Percentiles rank a stretch among this genome's conserved stretches.
Evolutionary conservation across 2,888 invertebrate genomes (phyloP).

Genomic region (Polyommatus iphigenia): DNA sequence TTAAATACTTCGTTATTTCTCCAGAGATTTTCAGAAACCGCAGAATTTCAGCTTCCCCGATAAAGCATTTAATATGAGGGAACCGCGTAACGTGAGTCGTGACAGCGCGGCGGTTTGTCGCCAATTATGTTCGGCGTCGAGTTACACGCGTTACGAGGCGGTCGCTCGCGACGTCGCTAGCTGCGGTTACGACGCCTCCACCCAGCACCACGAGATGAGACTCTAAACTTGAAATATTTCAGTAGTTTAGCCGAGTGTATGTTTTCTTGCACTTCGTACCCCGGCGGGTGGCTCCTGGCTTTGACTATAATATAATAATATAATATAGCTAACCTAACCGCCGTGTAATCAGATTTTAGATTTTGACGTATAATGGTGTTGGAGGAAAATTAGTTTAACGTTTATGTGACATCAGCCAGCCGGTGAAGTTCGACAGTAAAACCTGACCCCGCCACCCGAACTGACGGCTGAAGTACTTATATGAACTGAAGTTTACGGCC

Average conservation of each 20-base stretch:
- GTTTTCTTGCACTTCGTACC: too few relatives aligned
- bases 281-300: too few relatives aligned
- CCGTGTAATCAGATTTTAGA: neutral
- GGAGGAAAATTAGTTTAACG: neutral
- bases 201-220: neutral
- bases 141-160: neutral
- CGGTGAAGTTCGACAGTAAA: neutral
- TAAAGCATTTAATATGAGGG: neutral
- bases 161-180: neutral
- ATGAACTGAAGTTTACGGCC: neutral
- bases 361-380: neutral
- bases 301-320: too few relatives aligned
- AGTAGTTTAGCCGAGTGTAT: too few relatives aligned
- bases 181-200: neutral
- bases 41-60: neutral
- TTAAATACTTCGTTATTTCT: neutral
- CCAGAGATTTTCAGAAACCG: neutral
- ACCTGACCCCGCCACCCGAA: neutral
- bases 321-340: neutral
- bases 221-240: too few relatives aligned
- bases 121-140: neutral
- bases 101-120: neutral
- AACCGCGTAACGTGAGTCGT: neutral
- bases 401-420: neutral
- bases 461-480: neutral